Conservation (phyloP, 2,888 invertebrate species). For the Neocrepidodera transversa region DNA sequence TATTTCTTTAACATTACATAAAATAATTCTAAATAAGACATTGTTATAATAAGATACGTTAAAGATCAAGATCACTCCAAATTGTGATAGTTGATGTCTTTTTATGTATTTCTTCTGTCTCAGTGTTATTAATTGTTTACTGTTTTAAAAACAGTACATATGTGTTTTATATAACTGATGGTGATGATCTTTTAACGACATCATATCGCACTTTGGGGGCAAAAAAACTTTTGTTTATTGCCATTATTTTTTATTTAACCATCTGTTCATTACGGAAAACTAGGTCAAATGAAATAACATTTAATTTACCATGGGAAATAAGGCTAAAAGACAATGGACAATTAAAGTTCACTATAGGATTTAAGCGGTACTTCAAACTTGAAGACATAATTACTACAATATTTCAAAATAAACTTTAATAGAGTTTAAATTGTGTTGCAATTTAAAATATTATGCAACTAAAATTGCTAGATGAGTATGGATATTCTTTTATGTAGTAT, state of each 20-base stretch:
- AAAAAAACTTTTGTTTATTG: background rate
- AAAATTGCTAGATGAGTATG: background rate
- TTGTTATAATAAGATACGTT: too few species aligned
- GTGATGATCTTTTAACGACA: too few species aligned
- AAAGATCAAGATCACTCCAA: too few species aligned
- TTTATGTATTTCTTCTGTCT: too few species aligned
- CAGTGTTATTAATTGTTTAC: too few species aligned
- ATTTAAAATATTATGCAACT: background rate
- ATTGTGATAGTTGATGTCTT: too few species aligned
- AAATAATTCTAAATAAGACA: too few species aligned
- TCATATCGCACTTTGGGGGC: too few species aligned
- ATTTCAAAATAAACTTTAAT: background rate
- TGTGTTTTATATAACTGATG: too few species aligned
- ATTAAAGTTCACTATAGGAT: background rate
- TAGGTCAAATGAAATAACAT: conserved; percentile 8
- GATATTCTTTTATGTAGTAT: background rate
- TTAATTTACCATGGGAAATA: conserved; percentile 6
- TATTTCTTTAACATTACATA: too few species aligned
- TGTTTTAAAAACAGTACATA: too few species aligned
- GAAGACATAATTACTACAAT: background rate
- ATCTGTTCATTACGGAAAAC: background rate
- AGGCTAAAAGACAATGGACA: conserved; percentile 3
- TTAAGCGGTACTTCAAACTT: background rate
- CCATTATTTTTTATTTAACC: conserved; percentile 5
- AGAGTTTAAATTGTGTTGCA: background rate